Percentiles rank a stretch among this genome's conserved stretches.
phyloP scores from a whole-genome alignment of 2,113 vertebrate genomes.

The Todiramphus chloris region DNA sequence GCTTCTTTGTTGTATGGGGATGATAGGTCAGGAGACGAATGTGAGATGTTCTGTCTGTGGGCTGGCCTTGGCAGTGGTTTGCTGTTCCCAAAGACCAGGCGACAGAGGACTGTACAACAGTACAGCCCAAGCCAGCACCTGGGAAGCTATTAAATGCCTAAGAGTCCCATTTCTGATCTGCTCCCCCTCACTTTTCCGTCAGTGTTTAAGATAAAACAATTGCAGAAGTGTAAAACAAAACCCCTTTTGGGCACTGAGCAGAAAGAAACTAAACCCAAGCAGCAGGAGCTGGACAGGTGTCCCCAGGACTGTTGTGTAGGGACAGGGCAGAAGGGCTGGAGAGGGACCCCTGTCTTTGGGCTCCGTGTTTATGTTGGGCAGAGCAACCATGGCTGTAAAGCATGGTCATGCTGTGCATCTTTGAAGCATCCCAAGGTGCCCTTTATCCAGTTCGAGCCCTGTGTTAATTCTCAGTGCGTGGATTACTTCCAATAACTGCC shows the following conservation, averaged over 20 bases:
- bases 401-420: accelerated
- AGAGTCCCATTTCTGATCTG: background rate
- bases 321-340: accelerated
- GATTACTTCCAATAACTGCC: background rate
- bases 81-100: background rate
- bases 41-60: background rate
- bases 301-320: accelerated
- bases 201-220: background rate
- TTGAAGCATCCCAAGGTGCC: background rate
- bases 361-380: background rate
- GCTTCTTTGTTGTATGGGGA: background rate
- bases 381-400: background rate
- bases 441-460: background rate
- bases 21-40: accelerated
- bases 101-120: background rate
- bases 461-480: background rate
- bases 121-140: background rate
- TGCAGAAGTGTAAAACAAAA: background rate
- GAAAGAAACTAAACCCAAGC: background rate
- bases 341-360: background rate
- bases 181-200: background rate
- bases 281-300: background rate
- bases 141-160: background rate
- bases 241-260: background rate
- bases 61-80: background rate